Evolutionary conservation across 2,888 invertebrate species (phyloP).

Genomic region (Crepidodera aurea): DNA sequence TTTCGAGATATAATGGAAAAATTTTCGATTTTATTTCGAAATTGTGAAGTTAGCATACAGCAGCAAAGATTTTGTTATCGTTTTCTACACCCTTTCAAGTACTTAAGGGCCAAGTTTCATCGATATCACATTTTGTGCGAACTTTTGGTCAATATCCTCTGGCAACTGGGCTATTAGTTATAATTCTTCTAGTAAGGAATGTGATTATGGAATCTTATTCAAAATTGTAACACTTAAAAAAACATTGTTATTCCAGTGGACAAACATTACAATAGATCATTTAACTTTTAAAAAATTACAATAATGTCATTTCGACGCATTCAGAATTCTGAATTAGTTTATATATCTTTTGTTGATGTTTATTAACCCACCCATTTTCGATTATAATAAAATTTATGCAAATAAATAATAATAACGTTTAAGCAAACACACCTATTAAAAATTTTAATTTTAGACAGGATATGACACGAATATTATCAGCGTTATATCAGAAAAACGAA

Average conservation of each 20-base stretch:
- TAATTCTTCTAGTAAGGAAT: constrained; percentile 5
- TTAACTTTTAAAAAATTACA: constrained; percentile 29
- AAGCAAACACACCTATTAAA: constrained; percentile 46
- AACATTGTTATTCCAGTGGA: constrained; percentile 20
- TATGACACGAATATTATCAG: constrained; percentile 43
- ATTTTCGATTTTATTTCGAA: no score
- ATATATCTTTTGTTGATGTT: constrained; percentile 34
- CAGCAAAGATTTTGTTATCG: no score
- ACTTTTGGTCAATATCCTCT: no score
- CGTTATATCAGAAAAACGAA: constrained; percentile 33
- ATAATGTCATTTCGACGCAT: constrained; percentile 34
- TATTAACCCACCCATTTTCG: constrained; percentile 35
- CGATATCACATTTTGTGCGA: no score
- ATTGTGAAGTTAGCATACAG: no score
- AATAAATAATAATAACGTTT: constrained; percentile 40
- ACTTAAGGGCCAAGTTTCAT: no score
- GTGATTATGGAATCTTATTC: not conserved
- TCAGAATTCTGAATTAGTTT: constrained; percentile 33
- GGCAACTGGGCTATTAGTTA: no score
- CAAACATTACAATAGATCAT: constrained; percentile 25
- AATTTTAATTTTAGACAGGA: constrained; percentile 41
- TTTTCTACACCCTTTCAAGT: no score
- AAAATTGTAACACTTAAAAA: constrained; percentile 22
- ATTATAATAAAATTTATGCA: constrained; percentile 38
- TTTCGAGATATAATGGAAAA: no score